Evolutionary conservation across 2,797 vertebrate genomes (phyloP).

Genomic region (Lagorchestes hirsutus): DNA sequence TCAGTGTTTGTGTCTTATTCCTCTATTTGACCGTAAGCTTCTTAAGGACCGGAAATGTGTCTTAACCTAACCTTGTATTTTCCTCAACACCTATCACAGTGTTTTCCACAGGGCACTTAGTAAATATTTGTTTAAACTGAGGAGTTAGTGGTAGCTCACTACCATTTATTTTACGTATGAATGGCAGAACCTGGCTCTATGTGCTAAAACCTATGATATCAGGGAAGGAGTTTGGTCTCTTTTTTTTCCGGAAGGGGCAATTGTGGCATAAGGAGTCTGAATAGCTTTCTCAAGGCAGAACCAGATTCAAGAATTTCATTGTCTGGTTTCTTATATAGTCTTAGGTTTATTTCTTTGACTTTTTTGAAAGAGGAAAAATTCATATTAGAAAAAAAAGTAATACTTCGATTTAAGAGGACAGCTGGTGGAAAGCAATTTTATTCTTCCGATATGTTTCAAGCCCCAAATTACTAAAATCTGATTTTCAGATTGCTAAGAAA

Average conservation of each 20-base stretch:
- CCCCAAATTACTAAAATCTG: not conserved
- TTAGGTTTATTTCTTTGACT: slow-evolving; percentile 6
- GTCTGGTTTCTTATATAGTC: slow-evolving; percentile 26
- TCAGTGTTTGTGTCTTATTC: not conserved
- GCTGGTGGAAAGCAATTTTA: slow-evolving; percentile 28
- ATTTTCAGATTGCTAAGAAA: not conserved
- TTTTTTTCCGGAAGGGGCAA: slow-evolving; percentile 56
- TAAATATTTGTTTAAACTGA: not conserved
- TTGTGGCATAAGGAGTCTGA: not conserved
- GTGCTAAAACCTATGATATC: slow-evolving; percentile 10
- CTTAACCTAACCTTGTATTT: not conserved
- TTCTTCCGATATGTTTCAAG: not conserved
- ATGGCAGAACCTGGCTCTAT: slow-evolving; percentile 21
- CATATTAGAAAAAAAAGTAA: not conserved
- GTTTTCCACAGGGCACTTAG: not conserved
- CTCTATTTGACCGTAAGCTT: not conserved
- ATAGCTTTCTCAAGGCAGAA: slow-evolving; percentile 50
- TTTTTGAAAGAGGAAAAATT: slow-evolving; percentile 57
- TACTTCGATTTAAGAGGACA: slow-evolving; percentile 5
- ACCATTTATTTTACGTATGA: slow-evolving; percentile 35
- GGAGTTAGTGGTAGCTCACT: not conserved
- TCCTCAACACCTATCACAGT: not conserved
- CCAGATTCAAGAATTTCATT: slow-evolving; percentile 55
- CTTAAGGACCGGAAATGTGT: not conserved
- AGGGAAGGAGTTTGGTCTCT: slow-evolving; percentile 51